These are phyloP conservation scores for Pseudoips prasinana DNA, from an alignment of 2,888 invertebrate genomes.

Conservation along the genomic window DNA sequence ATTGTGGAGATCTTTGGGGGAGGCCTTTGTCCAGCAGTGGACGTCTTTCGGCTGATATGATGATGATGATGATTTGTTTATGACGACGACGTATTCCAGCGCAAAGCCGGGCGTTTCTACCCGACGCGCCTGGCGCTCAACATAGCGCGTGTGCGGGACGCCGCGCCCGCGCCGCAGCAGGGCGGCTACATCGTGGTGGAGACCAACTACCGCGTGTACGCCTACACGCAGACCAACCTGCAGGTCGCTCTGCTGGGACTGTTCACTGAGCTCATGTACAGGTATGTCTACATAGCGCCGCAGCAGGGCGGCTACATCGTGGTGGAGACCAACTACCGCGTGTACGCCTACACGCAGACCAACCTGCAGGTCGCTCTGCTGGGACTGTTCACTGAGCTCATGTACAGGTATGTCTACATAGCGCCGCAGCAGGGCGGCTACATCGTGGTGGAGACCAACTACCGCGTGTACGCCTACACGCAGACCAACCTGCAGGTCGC, in stretches of 20 bases:
- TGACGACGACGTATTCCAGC: no score
- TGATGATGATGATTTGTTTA: no score
- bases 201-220: slow-evolving; percentile 97
- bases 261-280: slow-evolving; percentile 95
- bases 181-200: slow-evolving; percentile 93
- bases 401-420: slow-evolving; percentile 86
- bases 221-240: slow-evolving; percentile 95
- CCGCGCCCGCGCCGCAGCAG: slow-evolving; percentile 51
- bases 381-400: slow-evolving; percentile 96
- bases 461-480: slow-evolving; percentile 98
- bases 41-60: no score
- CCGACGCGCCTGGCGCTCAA: slow-evolving; percentile 96
- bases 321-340: slow-evolving; percentile 96
- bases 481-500: slow-evolving; percentile 95
- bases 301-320: slow-evolving; percentile 87
- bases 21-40: no score
- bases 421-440: slow-evolving; percentile 77
- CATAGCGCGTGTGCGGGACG: slow-evolving; percentile 83
- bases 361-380: slow-evolving; percentile 95
- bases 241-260: slow-evolving; percentile 96
- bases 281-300: slow-evolving; percentile 69
- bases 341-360: slow-evolving; percentile 98
- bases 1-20: no score
- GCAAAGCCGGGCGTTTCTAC: slow-evolving; percentile 96
- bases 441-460: slow-evolving; percentile 97